These are phyloP conservation scores for Napeogenes sylphis DNA, from an alignment of 2,888 invertebrate genomes.

Conservation along the genomic window DNA sequence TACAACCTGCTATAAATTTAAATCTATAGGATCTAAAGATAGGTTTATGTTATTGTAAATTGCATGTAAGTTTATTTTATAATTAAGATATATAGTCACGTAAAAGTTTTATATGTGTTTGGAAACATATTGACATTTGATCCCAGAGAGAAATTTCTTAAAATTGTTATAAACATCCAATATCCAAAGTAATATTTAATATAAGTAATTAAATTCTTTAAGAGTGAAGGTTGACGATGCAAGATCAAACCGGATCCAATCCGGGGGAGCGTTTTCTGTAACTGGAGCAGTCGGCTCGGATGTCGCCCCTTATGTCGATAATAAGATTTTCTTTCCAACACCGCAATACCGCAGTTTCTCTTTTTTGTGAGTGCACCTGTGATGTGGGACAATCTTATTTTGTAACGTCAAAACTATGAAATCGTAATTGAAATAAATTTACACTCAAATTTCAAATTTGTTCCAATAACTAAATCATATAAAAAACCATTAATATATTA, in stretches of 20 bases:
- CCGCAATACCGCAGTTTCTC: conserved; percentile 67
- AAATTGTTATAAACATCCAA: conserved; percentile 30
- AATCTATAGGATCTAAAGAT: neutral
- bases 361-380: conserved; percentile 72
- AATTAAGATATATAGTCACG: neutral
- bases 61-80: too few relatives aligned
- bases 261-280: conserved; percentile 69
- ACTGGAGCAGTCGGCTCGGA: conserved; percentile 74
- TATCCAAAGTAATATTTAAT: conserved; percentile 43
- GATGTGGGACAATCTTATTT: conserved; percentile 68
- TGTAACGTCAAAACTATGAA: conserved; percentile 57
- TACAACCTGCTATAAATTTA: neutral
- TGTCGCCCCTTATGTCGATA: conserved; percentile 73
- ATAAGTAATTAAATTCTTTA: conserved; percentile 63
- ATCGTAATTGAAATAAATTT: conserved; percentile 31
- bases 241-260: conserved; percentile 71
- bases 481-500: too few relatives aligned
- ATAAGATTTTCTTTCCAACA: conserved; percentile 72
- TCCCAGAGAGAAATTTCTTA: conserved; percentile 5
- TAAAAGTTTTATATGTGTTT: neutral
- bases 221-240: conserved; percentile 67
- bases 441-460: neutral
- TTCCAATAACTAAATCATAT: neutral
- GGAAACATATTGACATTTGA: neutral
- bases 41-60: conserved; percentile 1